Base-by-base conservation (phyloP, 2,797 vertebrate species). In the Danio choprae region DNA sequence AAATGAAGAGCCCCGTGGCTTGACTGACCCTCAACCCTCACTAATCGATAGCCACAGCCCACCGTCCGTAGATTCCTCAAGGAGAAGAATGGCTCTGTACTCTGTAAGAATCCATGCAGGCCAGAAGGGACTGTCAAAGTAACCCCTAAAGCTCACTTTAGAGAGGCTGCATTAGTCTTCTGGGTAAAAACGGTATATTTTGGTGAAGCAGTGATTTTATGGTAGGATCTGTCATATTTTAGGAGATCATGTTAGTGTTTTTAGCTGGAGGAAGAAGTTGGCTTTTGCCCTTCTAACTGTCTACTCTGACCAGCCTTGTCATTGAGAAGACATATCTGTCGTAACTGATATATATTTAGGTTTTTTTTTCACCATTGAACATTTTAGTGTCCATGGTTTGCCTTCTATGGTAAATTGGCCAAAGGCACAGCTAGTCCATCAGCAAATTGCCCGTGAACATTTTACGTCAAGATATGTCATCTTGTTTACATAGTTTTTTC, bases 361-460 rank as follows among this genome's bases (percentile, higher is more conserved):
- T 41, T 68, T 53, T 72, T 77, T 3, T 11, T 84, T 84, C 82
- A 83, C 80, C 18, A 75, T 44, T 81, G 88, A 90, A 88, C 88
- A 2, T 87, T 88, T 92, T 81, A 90, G 86, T 87, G 86, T 84
- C 84, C 84, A 88, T 87, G 88, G 84, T 90, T 86, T 80, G 82
- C 85, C 87, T 92, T 81, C 70, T 75, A 83, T 89, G 90, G 88
- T 91, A 92, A 93, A 91, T 91, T 85, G 89, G 89, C 90, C 91
- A 90, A 88, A 87, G 92, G 89, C 89, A 87, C 87, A 87, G 55
- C 74, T 13, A 90, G 87, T 89, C 90, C 81, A 88, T 90, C 88
- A 93, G 91, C 88, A 94, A 92, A 94, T 94, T 93, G 92, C 85
- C 90, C 92, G 92, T 91, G 91, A 93, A 93, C 91, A 29, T 29